Evolutionary conservation across 2,113 vertebrate genomes (phyloP), one percentile per base, ranked within the genome.

Genomic region (Etheostoma cragini): DNA sequence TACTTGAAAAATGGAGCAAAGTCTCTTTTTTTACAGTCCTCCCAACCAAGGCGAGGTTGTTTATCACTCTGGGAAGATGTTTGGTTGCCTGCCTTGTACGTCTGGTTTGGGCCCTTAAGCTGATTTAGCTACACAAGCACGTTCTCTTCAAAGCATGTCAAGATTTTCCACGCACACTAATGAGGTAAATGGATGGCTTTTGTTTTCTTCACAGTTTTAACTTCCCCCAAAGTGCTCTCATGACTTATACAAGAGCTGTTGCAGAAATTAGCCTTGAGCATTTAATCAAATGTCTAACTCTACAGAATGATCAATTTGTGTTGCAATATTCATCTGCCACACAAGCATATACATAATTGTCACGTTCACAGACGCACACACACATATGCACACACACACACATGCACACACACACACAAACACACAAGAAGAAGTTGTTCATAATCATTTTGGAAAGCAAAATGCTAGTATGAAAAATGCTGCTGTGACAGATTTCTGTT

Each of bases 101-200:
- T 88, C 88, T 85, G 87, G 80, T 86, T 61, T 70, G 86, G 80
- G 84, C 87, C 91, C 92, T 92, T 79, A 72, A 90, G 93, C 89
- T 87, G 88, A 89, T 87, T 87, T 84, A 84, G 86, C 89, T 87
- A 57, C 89, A 89, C 72, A 87, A 84, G 86, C 89, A 89, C 80
- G 81, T 84, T 87, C 81, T 81, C 89, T 91, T 92, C 86, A 87
- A 88, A 90, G 88, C 88, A 81, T 83, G 89, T 92, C 92, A 90
- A 86, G 82, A 90, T 88, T 90, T 90, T 92, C 57, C 84, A 90
- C 60, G 80, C 87, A 87, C 80, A 84, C 91, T 92, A 94, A 94
- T 94, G 93, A 94, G 89, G 86, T 90, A 90, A 93, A 93, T 91
- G 86, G 85, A 94, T 88, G 88, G 78, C 88, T 92, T 93, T 93